Base-by-base conservation (phyloP, 2,888 invertebrate genomes). In the Suillia variegata region DNA sequence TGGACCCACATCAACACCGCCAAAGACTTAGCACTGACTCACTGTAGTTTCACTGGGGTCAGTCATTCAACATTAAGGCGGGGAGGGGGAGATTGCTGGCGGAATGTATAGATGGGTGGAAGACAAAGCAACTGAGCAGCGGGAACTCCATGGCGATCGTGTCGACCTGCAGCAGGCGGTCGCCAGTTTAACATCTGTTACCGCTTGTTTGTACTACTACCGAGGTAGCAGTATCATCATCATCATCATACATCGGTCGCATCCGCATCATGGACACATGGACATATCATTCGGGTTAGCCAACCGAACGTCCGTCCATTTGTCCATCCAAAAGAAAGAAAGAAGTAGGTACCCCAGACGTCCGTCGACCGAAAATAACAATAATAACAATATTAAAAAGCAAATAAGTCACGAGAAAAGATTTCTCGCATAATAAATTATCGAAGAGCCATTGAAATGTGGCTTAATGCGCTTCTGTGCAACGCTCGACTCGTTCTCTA, bases 341-440 rank as follows among this genome's bases (percentile, higher is more conserved):
- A 22, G 4, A 49, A 24, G 24, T 8, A 13, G 26, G 3, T 24
- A 24, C 38, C 38, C n/a, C 53, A 59, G 60, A 62, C 53, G 34
- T 18, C 57, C 55, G n/a, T n/a, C n/a, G n/a, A n/a, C n/a, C n/a
- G n/a, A n/a, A n/a, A n/a, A n/a, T n/a, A n/a, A 53, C 54, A 52
- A 54, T 56, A 64, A 60, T 38, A 62, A 61, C 61, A 61, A 62
- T 69, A 73, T 70, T 70, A 74, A 75, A 70, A 75, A 73, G 70
- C 77, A 75, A 77, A 77, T 77, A 78, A 78, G 79, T 78, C 77
- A 77, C 76, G 67, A 78, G 73, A 71, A 75, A 70, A 72, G 71
- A 78, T 78, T 78, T 77, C 78, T 75, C 76, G 77, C 76, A 74
- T 77, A 76, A 78, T 78, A 78, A 78, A 78, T 78, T 77, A 78